phyloP scores from a whole-genome alignment of 2,888 invertebrate species.

The Drosophila pseudotakahashii region DNA sequence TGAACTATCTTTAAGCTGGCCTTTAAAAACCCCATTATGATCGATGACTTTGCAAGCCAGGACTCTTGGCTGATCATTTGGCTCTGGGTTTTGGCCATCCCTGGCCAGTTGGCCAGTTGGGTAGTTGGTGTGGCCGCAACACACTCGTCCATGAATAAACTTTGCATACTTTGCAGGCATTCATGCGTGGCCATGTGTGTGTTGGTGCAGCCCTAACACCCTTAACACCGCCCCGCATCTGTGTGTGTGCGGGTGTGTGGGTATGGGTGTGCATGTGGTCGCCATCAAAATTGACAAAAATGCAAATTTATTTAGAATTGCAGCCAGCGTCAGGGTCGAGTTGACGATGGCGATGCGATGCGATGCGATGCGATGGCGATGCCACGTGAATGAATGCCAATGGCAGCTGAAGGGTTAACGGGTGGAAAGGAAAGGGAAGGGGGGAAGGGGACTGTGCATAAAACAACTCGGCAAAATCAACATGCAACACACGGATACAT shows the following conservation, averaged over 20 bases:
- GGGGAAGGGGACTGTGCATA: conserved; percentile 12
- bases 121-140: conserved; percentile 2
- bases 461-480: conserved; percentile 65
- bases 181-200: conserved; percentile 45
- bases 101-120: not conserved
- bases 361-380: conserved; percentile 16
- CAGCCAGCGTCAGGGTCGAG: conserved; percentile 48
- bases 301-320: conserved; percentile 77
- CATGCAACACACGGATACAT: conserved; percentile 51
- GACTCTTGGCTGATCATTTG: not conserved
- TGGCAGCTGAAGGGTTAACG: conserved; percentile 21
- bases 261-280: conserved; percentile 45
- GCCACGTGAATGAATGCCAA: conserved; percentile 65
- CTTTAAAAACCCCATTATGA: too few species aligned
- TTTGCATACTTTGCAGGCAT: conserved; percentile 66
- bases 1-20: too few species aligned
- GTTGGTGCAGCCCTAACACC: conserved; percentile 1
- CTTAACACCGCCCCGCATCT: not conserved
- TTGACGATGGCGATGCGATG: conserved; percentile 25
- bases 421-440: not conserved
- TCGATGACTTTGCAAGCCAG: too few species aligned
- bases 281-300: conserved; percentile 77
- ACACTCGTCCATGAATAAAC: conserved; percentile 64
- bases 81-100: too few species aligned
- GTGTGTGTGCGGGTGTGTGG: not conserved